Conservation (phyloP, 2,113 vertebrate genomes). For the Casuarius casuarius region DNA sequence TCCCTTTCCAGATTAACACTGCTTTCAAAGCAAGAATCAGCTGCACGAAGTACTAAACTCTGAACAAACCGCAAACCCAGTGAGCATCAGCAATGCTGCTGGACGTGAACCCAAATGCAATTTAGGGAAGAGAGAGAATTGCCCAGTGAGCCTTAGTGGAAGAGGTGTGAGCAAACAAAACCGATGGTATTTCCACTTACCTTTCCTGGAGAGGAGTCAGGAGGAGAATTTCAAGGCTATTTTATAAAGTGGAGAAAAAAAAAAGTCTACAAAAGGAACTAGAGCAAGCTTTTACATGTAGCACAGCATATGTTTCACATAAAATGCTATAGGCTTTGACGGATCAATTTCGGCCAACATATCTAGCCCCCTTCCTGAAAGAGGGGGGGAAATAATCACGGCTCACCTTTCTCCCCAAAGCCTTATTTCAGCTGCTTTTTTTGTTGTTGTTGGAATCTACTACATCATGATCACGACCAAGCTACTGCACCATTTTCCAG, state of each 20-base stretch:
- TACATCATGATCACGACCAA: rapidly evolving
- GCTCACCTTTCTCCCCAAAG: background rate
- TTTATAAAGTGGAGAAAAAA: background rate
- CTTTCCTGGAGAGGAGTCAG: background rate
- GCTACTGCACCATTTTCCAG: background rate
- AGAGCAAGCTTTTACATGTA: background rate
- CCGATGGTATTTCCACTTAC: rapidly evolving
- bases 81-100: rapidly evolving
- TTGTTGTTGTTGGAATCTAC: background rate
- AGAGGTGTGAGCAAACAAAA: background rate
- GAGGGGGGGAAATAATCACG: rapidly evolving
- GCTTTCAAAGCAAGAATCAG: background rate
- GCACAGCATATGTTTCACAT: background rate
- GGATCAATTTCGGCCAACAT: background rate
- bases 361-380: too few relatives aligned
- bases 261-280: background rate
- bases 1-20: background rate
- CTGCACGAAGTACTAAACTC: background rate
- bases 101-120: background rate
- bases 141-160: background rate
- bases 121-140: background rate
- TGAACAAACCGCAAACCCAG: rapidly evolving
- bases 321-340: background rate
- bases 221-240: background rate
- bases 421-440: too few relatives aligned